phyloP scores from a whole-genome alignment of 1,140 invertebrate genomes.

The Onthophagus taurus region DNA sequence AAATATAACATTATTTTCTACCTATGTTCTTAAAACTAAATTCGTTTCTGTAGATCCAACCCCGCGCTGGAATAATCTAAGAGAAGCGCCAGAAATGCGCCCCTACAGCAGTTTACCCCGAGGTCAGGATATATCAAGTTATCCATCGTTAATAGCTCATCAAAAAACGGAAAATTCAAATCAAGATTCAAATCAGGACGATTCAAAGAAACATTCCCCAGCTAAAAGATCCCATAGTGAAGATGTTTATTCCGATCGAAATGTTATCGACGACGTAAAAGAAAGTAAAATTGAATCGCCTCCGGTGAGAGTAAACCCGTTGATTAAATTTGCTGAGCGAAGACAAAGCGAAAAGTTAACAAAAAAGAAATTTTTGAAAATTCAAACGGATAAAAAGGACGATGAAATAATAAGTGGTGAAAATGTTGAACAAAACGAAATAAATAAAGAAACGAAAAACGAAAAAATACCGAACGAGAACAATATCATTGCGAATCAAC shows the following conservation, averaged over 20 bases:
- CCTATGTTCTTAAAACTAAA: no score
- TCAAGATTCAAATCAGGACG: slow-evolving; percentile 5
- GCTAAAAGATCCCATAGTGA: slow-evolving; percentile 26
- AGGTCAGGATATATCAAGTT: slow-evolving; percentile 32
- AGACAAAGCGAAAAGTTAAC: slow-evolving; percentile 1
- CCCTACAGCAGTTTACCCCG: slow-evolving; percentile 48
- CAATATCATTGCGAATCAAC: no score
- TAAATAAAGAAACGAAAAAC: no score
- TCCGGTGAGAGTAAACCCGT: slow-evolving; percentile 22
- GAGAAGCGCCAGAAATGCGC: slow-evolving; percentile 45
- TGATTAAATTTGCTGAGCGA: slow-evolving; percentile 19
- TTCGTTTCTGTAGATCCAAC: no score
- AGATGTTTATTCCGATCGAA: slow-evolving; percentile 19
- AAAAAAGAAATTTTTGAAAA: no score
- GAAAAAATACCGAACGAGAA: no score
- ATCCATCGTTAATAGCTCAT: slow-evolving; percentile 31
- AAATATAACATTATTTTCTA: slow-evolving; percentile 25
- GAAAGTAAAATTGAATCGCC: slow-evolving; percentile 2
- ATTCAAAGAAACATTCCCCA: slow-evolving; percentile 20
- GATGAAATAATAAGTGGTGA: no score
- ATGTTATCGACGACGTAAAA: background rate
- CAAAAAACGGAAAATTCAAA: slow-evolving; percentile 19
- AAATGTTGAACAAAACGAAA: no score
- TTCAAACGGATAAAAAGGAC: no score
- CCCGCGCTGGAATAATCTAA: slow-evolving; percentile 43